Evolutionary conservation across 2,113 vertebrate species (phyloP).

Genomic region (Carollia perspicillata): DNA sequence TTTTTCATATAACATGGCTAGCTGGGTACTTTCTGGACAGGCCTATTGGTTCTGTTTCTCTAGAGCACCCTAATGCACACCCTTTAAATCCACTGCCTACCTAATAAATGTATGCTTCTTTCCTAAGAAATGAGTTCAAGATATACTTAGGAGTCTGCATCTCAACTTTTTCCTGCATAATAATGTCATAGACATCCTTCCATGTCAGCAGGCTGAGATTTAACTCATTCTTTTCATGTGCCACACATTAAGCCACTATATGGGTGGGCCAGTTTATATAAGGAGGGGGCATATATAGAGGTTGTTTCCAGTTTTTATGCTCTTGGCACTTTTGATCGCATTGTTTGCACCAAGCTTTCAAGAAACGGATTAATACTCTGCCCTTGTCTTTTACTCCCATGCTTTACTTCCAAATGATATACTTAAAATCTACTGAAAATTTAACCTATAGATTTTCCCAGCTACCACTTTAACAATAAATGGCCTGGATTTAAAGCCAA

Average conservation of each 20-base stretch:
- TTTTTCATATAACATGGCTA: too few relatives aligned
- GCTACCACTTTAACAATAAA: conserved; percentile 29
- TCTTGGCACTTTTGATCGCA: not conserved
- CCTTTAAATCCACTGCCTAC: not conserved
- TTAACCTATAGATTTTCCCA: not conserved
- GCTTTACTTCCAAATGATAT: not conserved
- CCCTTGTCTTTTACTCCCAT: not conserved
- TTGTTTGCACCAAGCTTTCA: not conserved
- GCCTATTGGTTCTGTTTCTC: not conserved
- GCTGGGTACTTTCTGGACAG: too few relatives aligned
- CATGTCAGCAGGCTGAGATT: not conserved
- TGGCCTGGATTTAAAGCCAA: not conserved
- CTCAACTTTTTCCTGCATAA: not conserved
- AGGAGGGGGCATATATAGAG: not conserved
- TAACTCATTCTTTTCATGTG: not conserved
- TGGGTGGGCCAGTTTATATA: not conserved
- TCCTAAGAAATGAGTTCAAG: not conserved
- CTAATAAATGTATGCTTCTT: not conserved
- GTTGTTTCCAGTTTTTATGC: not conserved
- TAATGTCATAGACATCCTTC: not conserved
- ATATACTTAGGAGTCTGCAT: not conserved
- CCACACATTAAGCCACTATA: not conserved
- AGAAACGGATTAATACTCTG: not conserved
- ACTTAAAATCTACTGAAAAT: not conserved
- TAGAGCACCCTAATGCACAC: not conserved